Base-by-base conservation (phyloP, 1,140 invertebrate species). In the Orius insidiosus region DNA sequence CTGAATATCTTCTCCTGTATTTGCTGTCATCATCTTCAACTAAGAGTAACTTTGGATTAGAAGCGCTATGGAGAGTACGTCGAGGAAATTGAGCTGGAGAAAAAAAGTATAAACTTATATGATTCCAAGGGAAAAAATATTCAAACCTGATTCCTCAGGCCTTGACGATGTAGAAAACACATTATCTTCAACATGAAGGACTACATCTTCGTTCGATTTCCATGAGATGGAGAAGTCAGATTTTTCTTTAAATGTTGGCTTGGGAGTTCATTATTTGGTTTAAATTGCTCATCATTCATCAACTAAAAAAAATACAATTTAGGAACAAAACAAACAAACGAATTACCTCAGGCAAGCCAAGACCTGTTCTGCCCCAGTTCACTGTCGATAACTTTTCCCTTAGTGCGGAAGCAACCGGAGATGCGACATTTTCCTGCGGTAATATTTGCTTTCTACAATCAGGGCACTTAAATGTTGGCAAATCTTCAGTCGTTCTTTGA, bases 401-500 rank as follows among this genome's bases (percentile, higher is more conserved):
- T 0, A 93, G 64, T 3, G 76, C 75, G 67, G 89, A 85, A 39
- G 83, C 85, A 10, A 95, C 83, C 16, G 87, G 87, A 9, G 86
- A 89, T 4, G 86, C 81, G 51, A 86, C 63, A 65, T 90, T 90
- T 5, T 70, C 54, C 14, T 79, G 69, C 19, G 88, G 87, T 63
- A 94, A 92, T 19, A 94, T 74, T 11, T 74, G 68, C 6, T 70
- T 65, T 39, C 72, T 73, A 63, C 90, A 96, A 0, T 70, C 70
- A 1, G 89, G 88, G 60, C 92, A 96, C 18, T 71, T 74, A 59
- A 90, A 95, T 1, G 87, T 89, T 32, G 87, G 85, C 1, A 87
- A 85, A 15, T 88, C 87, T 36, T 88, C 94, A 9, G 87, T 87
- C 5, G 77, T n/a, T n/a, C n/a, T n/a, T n/a, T n/a, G n/a, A n/a